Base-by-base conservation (phyloP, 2,888 invertebrate species). In the Oxycera nigricornis region DNA sequence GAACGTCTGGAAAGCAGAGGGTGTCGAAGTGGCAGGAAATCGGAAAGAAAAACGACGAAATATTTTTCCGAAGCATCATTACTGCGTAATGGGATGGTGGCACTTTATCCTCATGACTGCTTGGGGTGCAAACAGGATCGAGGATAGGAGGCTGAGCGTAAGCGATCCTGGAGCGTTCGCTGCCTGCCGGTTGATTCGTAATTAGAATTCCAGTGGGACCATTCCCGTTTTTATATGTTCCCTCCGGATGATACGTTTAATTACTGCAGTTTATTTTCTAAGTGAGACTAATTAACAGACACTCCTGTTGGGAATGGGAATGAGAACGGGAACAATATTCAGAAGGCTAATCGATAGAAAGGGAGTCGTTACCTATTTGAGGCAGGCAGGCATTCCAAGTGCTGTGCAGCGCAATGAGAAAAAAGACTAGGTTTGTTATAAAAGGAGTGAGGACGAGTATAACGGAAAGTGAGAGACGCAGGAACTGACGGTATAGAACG, bases 231-330 rank as follows among this genome's bases (percentile, higher is more conserved):
- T 76, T 76, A 74, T 74, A 75, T 75, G 75, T 75, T 75, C 76
- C 74, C 73, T 73, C 75, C 50, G 75, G 79, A 80, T 78, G 79
- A 78, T 78, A 78, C 80, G 79, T 82, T 83, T 83, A 83, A 83
- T 84, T 84, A 82, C 84, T 83, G 82, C 83, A 82, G 83, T 83
- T 83, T 83, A 83, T 83, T 83, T 83, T 83, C 83, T 83, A 83
- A 84, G 84, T 83, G 83, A 82, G 82, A 84, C 83, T 83, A 83
- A 84, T 83, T 84, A 83, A 82, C 82, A 81, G 82, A 79, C 80
- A 79, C 82, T 82, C 82, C 81, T n/a, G 72, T 73, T 73, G 77
- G 74, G 76, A 72, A 14, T 50, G 70, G n/a, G 9, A 39, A 14
- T 39, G 39, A 14, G 39, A 39, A 39, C 1, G 50, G 22, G 62